Evolutionary conservation across 2,113 vertebrate species (phyloP).

Genomic region (Corynorhinus townsendii): DNA sequence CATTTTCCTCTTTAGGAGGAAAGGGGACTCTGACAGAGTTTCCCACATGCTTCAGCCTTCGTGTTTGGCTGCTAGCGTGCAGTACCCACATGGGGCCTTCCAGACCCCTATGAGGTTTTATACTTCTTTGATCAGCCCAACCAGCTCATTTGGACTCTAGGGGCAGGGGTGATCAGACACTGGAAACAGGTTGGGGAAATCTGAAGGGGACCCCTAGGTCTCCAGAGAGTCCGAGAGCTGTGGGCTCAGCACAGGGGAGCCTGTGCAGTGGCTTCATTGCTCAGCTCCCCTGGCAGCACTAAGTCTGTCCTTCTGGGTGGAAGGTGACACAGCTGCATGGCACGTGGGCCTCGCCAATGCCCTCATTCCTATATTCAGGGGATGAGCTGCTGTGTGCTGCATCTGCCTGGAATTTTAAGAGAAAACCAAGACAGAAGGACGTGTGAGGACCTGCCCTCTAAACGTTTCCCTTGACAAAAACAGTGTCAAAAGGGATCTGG

Average conservation of each 20-base stretch:
- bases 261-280: neutral
- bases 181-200: neutral
- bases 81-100: neutral
- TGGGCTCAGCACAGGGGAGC: neutral
- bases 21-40: neutral
- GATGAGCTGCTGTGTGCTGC: conserved; percentile 61
- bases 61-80: neutral
- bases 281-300: neutral
- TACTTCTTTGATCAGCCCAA: neutral
- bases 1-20: neutral
- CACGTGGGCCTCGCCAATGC: conserved; percentile 10
- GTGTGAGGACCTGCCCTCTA: conserved; percentile 57
- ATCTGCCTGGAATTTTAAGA: conserved; percentile 62
- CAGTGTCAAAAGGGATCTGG: neutral
- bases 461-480: conserved; percentile 30
- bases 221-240: neutral
- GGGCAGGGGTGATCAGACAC: neutral
- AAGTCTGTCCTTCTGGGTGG: neutral
- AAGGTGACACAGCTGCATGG: conserved; percentile 1
- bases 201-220: neutral
- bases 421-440: conserved; percentile 68
- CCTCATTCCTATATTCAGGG: conserved; percentile 74
- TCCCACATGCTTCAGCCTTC: neutral
- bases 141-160: neutral
- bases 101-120: neutral